Evolutionary conservation across 1,140 invertebrate genomes (phyloP).

Genomic region (Zaprionus capensis): DNA sequence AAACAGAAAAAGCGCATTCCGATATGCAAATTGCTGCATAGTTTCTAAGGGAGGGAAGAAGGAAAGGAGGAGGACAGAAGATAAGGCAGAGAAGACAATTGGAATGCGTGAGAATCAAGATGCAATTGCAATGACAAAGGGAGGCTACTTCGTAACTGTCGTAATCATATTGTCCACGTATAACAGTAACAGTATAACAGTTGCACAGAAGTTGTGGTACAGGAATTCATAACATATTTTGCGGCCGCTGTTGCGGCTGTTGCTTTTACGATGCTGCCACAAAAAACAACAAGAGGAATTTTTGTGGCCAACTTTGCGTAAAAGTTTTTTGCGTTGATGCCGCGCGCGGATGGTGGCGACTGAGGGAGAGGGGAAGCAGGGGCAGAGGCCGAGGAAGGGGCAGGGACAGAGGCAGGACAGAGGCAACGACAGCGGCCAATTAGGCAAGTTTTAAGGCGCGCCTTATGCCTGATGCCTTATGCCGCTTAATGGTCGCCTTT

Average conservation of each 20-base stretch:
- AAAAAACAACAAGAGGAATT: slow-evolving; percentile 22
- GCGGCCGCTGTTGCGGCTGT: background rate
- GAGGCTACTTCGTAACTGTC: background rate
- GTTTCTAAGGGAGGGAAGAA: background rate
- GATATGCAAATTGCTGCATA: background rate
- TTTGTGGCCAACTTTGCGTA: slow-evolving; percentile 45
- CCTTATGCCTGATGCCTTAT: slow-evolving; percentile 36
- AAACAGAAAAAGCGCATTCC: background rate
- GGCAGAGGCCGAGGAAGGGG: background rate
- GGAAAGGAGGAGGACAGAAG: background rate
- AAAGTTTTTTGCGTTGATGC: slow-evolving; percentile 30
- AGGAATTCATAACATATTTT: slow-evolving; percentile 6
- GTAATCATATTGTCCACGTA: background rate
- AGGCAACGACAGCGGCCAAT: slow-evolving; percentile 43
- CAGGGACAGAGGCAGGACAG: background rate
- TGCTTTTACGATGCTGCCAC: slow-evolving; percentile 37
- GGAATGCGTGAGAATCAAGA: background rate
- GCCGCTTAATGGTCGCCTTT: slow-evolving; percentile 45
- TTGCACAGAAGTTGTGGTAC: background rate
- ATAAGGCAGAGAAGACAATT: too few species aligned
- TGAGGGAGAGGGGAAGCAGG: background rate
- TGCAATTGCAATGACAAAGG: background rate
- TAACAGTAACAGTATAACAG: slow-evolving; percentile 1
- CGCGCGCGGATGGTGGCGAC: background rate
- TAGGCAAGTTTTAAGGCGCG: slow-evolving; percentile 59